These are phyloP conservation scores for Caenorhabditis uteleia DNA, from an alignment of 2,888 invertebrate species.

Conservation along the genomic window DNA sequence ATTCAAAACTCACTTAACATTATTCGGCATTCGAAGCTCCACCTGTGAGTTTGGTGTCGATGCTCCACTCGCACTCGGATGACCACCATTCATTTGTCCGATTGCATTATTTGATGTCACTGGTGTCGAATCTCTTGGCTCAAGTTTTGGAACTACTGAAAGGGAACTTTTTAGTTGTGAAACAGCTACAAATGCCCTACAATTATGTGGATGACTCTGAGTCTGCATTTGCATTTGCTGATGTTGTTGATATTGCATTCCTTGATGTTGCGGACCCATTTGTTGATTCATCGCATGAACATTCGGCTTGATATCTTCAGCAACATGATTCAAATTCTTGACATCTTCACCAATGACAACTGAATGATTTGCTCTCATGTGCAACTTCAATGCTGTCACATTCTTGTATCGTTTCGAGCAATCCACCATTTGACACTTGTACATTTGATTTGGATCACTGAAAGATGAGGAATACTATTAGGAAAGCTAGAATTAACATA, in stretches of 20 bases:
- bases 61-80: neutral
- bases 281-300: neutral
- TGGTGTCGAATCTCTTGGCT: too few relatives aligned
- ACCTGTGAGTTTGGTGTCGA: constrained; percentile 2
- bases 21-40: constrained; percentile 1
- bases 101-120: neutral
- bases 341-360: constrained; percentile 19
- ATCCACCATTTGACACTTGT: constrained; percentile 35
- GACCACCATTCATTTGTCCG: neutral
- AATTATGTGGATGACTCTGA: too few relatives aligned
- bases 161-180: too few relatives aligned
- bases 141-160: too few relatives aligned
- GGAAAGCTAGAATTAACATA: constrained; percentile 5
- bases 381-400: constrained; percentile 26
- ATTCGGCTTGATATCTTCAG: constrained; percentile 9
- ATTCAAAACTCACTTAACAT: neutral
- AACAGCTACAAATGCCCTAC: too few relatives aligned
- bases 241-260: neutral
- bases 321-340: constrained; percentile 11
- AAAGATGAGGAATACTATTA: neutral
- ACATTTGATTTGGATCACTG: constrained; percentile 34
- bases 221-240: too few relatives aligned
- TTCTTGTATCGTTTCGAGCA: constrained; percentile 47
- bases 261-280: neutral
- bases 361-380: constrained; percentile 32